These are phyloP conservation scores for Ceratitis capitata DNA, from an alignment of 1,140 invertebrate species.

Conservation along the genomic window DNA sequence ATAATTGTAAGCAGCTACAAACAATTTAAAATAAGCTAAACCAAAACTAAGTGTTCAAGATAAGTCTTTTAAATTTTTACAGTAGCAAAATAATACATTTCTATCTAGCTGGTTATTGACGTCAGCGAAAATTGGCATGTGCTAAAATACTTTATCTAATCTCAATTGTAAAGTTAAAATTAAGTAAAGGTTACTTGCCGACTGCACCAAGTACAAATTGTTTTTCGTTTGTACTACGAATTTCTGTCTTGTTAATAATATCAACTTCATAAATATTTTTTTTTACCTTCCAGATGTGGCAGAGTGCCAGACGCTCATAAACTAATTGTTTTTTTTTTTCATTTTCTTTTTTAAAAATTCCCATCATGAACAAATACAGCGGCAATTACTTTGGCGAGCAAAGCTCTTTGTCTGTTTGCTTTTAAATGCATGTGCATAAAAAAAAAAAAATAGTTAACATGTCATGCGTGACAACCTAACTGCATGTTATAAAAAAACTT, in stretches of 20 bases:
- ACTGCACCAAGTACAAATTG: not conserved
- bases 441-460: not conserved
- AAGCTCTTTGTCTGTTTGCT: not conserved
- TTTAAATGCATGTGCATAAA: not conserved
- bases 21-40: not conserved
- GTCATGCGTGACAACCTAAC: not conserved
- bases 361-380: not conserved
- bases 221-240: no score
- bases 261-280: no score
- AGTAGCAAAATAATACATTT: not conserved
- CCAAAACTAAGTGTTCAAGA: not conserved
- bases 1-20: not conserved
- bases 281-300: not conserved
- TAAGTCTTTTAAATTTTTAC: not conserved
- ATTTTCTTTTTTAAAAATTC: not conserved
- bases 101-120: not conserved
- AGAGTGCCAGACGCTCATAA: not conserved
- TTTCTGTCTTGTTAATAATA: no score
- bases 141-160: slow-evolving; percentile 5
- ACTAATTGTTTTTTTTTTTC: not conserved
- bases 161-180: not conserved
- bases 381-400: not conserved
- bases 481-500: not conserved
- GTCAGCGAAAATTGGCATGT: not conserved
- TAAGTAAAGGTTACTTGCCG: not conserved